Conservation (phyloP, 2,113 vertebrate species). For the Marcusenius ussheri region DNA sequence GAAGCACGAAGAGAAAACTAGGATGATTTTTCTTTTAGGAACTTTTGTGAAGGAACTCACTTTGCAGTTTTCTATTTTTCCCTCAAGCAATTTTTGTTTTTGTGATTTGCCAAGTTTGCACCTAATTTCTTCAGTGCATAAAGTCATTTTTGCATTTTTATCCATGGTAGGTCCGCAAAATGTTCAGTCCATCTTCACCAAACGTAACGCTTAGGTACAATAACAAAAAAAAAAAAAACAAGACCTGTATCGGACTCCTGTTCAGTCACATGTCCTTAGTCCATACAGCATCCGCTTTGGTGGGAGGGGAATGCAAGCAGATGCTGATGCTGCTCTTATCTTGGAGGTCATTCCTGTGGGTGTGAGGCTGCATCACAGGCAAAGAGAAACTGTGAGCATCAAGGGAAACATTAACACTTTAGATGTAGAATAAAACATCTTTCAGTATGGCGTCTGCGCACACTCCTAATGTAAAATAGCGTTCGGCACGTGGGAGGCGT, state of each 20-base stretch:
- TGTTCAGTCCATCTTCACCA: slow-evolving; percentile 33
- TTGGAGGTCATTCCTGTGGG: slow-evolving; percentile 8
- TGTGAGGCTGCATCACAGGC: slow-evolving; percentile 23
- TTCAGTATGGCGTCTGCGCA: slow-evolving; percentile 24
- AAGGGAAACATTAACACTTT: slow-evolving; percentile 29
- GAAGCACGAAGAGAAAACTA: slow-evolving; percentile 59
- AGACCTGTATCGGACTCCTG: slow-evolving; percentile 37
- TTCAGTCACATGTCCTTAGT: slow-evolving; percentile 26
- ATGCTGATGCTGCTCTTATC: slow-evolving; percentile 10
- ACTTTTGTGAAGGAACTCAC: slow-evolving; percentile 62
- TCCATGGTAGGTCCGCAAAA: slow-evolving; percentile 36
- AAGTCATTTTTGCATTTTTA: slow-evolving; percentile 41
- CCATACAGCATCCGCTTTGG: slow-evolving; percentile 20
- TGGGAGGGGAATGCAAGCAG: not conserved
- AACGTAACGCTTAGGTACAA: slow-evolving; percentile 42
- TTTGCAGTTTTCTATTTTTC: slow-evolving; percentile 49
- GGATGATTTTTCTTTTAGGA: slow-evolving; percentile 49
- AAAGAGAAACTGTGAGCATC: slow-evolving; percentile 26
- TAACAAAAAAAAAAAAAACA: slow-evolving; percentile 29
- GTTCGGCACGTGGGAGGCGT: not conserved
- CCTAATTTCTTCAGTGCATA: slow-evolving; percentile 58
- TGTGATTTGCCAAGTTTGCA: slow-evolving; percentile 71
- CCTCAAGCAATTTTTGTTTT: slow-evolving; percentile 49
- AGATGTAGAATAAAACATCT: slow-evolving; percentile 27
- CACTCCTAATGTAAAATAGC: not conserved